Evolutionary conservation across 2,113 vertebrate genomes (phyloP).

Genomic region (Sarotherodon lohbergeri): DNA sequence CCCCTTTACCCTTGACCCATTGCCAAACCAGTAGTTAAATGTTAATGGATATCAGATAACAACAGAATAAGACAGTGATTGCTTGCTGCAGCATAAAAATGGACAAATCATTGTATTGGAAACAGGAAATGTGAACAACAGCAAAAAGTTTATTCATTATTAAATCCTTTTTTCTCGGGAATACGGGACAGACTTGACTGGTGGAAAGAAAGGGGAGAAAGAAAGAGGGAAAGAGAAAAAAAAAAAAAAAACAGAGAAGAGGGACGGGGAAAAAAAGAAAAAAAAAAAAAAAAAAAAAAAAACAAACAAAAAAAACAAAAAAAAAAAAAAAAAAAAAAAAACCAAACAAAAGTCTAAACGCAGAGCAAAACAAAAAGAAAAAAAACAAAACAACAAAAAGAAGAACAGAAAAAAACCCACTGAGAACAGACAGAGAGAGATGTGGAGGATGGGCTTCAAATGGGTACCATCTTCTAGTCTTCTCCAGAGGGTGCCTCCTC

Average conservation of each 20-base stretch:
- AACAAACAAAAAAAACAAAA: too few species aligned
- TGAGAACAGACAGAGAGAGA: conserved; percentile 45
- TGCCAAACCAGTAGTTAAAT: not conserved
- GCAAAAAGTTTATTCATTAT: not conserved
- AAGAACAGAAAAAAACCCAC: conserved; percentile 27
- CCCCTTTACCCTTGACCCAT: not conserved
- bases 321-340: too few species aligned
- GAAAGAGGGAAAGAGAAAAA: too few species aligned
- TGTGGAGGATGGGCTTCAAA: conserved; percentile 31
- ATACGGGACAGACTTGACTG: too few species aligned
- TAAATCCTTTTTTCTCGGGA: not conserved
- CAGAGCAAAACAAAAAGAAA: conserved; percentile 24
- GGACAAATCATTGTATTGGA: not conserved
- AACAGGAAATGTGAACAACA: not conserved
- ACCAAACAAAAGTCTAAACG: too few species aligned
- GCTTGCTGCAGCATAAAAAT: not conserved
- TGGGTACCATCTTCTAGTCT: conserved; percentile 79
- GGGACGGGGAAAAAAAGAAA: not conserved
- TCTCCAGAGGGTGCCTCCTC: conserved; percentile 95
- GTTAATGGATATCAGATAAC: not conserved
- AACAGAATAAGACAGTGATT: not conserved
- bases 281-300: too few species aligned
- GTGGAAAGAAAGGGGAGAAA: too few species aligned
- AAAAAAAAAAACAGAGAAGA: too few species aligned
- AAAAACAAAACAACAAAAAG: conserved; percentile 4